phyloP scores from a whole-genome alignment of 2,797 vertebrate genomes.

The Notolabrus celidotus region DNA sequence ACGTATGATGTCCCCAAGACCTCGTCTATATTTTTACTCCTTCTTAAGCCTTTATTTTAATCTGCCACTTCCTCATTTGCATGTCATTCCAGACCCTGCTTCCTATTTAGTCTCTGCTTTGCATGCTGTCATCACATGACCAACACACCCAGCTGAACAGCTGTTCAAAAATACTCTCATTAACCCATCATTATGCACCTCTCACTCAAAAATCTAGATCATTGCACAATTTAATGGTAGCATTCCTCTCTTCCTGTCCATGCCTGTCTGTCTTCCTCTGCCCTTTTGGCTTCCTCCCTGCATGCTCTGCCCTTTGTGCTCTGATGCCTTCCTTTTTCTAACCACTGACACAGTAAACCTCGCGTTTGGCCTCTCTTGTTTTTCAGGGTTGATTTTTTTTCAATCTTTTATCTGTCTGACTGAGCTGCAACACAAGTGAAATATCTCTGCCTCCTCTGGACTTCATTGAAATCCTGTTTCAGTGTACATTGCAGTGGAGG shows the following conservation, averaged over 20 bases:
- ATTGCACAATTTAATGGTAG: neutral
- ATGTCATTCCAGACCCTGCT: neutral
- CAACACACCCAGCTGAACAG: neutral
- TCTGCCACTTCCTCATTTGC: neutral
- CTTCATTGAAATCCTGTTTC: slow-evolving; percentile 6
- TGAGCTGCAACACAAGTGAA: slow-evolving; percentile 1
- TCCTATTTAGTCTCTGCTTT: neutral
- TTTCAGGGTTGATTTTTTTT: neutral
- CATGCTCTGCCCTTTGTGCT: neutral
- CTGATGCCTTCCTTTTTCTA: neutral
- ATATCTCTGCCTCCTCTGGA: neutral
- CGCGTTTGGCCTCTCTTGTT: neutral
- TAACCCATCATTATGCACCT: neutral
- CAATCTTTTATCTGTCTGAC: neutral
- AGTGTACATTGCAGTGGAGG: neutral
- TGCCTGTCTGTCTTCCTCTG: neutral
- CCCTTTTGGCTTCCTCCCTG: neutral
- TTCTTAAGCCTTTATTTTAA: neutral
- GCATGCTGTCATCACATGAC: neutral
- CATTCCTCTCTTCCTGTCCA: neutral
- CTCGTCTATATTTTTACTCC: too few species aligned
- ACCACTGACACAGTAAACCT: neutral
- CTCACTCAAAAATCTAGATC: neutral
- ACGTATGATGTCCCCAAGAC: too few species aligned
- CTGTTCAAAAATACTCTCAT: neutral